phyloP scores from a whole-genome alignment of 1,140 invertebrate genomes.

The Calliphora vicina region DNA sequence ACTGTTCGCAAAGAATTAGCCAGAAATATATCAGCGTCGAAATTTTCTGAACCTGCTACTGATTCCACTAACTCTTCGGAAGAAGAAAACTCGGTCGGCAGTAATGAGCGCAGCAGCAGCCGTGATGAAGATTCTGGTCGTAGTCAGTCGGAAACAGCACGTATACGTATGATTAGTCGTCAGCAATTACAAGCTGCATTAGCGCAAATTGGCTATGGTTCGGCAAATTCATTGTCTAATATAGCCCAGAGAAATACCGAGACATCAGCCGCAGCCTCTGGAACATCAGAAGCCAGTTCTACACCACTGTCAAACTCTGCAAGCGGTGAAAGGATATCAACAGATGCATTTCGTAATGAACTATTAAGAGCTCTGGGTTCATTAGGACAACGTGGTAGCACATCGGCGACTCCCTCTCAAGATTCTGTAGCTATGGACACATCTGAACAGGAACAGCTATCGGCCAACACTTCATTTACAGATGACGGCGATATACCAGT shows the following conservation, averaged over 20 bases:
- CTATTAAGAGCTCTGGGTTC: slow-evolving; percentile 52
- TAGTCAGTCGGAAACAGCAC: slow-evolving; percentile 47
- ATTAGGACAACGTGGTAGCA: slow-evolving; percentile 39
- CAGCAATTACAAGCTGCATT: slow-evolving; percentile 58
- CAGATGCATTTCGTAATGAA: slow-evolving; percentile 51
- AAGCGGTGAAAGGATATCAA: slow-evolving; percentile 45
- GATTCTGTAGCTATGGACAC: slow-evolving; percentile 34
- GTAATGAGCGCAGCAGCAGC: slow-evolving; percentile 49
- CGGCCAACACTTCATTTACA: background rate
- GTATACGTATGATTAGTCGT: slow-evolving; percentile 60
- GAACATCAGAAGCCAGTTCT: slow-evolving; percentile 30
- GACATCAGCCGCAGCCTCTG: slow-evolving; percentile 38
- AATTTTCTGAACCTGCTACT: slow-evolving; percentile 58
- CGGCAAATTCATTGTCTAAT: slow-evolving; percentile 58
- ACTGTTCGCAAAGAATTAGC: slow-evolving; percentile 59
- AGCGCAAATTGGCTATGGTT: slow-evolving; percentile 46
- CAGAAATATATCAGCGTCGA: slow-evolving; percentile 47
- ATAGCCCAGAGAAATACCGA: slow-evolving; percentile 58
- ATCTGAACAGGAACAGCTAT: slow-evolving; percentile 13
- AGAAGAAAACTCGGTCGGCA: slow-evolving; percentile 58
- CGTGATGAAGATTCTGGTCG: slow-evolving; percentile 44
- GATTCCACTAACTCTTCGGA: slow-evolving; percentile 59
- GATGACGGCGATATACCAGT: slow-evolving; percentile 55
- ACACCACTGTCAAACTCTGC: slow-evolving; percentile 24
- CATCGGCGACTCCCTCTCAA: background rate